A percentile compares a stretch with the other conserved stretches of the same genome.
Conservation (phyloP, 2,113 vertebrate species). For the Ceyx margarethae region DNA sequence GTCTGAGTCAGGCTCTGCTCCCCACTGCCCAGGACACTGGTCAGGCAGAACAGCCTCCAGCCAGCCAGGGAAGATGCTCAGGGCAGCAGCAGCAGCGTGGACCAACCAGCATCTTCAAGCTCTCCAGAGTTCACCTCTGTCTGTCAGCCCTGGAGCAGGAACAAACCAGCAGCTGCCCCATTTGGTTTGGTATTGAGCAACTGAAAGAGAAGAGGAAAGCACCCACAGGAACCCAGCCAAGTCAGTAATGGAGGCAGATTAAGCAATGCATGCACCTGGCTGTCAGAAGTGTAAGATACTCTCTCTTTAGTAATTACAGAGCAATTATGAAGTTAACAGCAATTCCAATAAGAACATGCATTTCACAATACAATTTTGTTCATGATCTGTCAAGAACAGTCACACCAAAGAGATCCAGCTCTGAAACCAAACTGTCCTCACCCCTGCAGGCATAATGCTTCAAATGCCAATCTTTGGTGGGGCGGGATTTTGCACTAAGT, state of each 20-base stretch:
- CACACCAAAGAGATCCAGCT: slow-evolving; percentile 27
- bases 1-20: not conserved
- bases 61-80: not conserved
- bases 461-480: slow-evolving; percentile 24
- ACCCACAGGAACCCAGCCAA: slow-evolving; percentile 49
- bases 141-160: not conserved
- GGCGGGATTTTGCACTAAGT: slow-evolving; percentile 6
- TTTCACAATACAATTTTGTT: slow-evolving; percentile 59
- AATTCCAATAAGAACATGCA: slow-evolving; percentile 43
- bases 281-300: slow-evolving; percentile 56
- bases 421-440: slow-evolving; percentile 38
- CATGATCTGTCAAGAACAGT: slow-evolving; percentile 28
- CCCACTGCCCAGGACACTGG: not conserved
- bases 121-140: not conserved
- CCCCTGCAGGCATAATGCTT: slow-evolving; percentile 35
- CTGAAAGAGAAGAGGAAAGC: slow-evolving; percentile 49
- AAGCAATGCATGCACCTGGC: slow-evolving; percentile 70
- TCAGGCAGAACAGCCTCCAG: not conserved
- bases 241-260: slow-evolving; percentile 62
- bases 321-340: slow-evolving; percentile 67
- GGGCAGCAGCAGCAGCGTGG: rapidly evolving
- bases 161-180: not conserved
- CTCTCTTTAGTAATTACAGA: slow-evolving; percentile 65
- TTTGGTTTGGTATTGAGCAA: slow-evolving; percentile 66
- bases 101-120: not conserved